Evolutionary conservation across 2,113 vertebrate species (phyloP), one percentile per base, ranked within the genome.

Genomic region (Catharus fuscescens): DNA sequence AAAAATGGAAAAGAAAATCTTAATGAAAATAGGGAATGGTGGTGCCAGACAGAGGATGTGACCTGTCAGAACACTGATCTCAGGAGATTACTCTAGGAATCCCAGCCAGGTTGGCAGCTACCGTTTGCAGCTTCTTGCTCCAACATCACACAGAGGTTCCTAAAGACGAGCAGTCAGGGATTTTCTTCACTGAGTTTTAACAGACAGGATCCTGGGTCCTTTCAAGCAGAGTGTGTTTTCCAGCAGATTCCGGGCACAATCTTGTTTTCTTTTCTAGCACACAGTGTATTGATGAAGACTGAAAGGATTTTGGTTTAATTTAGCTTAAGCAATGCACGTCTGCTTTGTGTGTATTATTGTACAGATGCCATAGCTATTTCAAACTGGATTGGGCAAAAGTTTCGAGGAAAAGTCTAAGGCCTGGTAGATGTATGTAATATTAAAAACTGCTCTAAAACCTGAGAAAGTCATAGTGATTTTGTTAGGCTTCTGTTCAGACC

Each of bases 101-200:
- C 76, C 32, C 73, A 95, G 94, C 93, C 97, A 95, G 95, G 72
- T 96, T 98, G 97, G 97, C 97, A 98, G 96, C 97, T 97, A 96
- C 96, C 4, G 53, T 97, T 96, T 88, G 60, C 62, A 92, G 69
- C 50, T 88, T 97, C 67, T 95, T 94, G 76, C 71, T 94, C 90
- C 79, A 94, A 64, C 66, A 95, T 96, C 95, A 72, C 88, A 94
- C 67, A 81, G 80, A 89, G 31, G 34, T 90, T 97, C 56, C 48
- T 74, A 82, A 95, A 95, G 83, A 69, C 34, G 57, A 95, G 70
- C 67, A 87, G 70, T 47, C 6, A 7, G 87, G 50, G 62, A 80
- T 92, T 95, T 96, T 96, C 79, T 96, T 94, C 80, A 61, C 57
- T 83, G 77, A 96, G 26, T 83, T 79, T 80, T 95, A 92, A 80